Percentiles rank a stretch among this genome's conserved stretches.
Evolutionary conservation across 2,797 vertebrate species (phyloP).

Genomic region (Echiichthys vipera): DNA sequence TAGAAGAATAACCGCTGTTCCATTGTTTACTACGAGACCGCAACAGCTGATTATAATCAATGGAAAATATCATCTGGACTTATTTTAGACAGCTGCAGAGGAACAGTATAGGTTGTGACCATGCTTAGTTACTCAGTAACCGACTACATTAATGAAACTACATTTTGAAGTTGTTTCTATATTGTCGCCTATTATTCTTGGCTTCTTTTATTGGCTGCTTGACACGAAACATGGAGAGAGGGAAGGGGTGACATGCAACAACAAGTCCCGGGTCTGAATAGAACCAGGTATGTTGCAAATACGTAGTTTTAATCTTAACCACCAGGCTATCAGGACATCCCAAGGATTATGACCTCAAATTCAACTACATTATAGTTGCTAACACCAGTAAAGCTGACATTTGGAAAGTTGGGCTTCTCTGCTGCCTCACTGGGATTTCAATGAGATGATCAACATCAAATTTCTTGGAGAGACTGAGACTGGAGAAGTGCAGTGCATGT

Average conservation of each 20-base stretch:
- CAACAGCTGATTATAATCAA: constrained; percentile 38
- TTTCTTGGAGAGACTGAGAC: too few species aligned
- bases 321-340: too few species aligned
- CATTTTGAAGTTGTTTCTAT: not conserved
- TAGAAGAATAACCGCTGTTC: not conserved
- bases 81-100: constrained; percentile 15
- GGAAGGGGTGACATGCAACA: not conserved
- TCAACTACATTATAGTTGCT: too few species aligned
- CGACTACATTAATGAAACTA: not conserved
- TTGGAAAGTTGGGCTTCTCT: too few species aligned
- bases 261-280: not conserved
- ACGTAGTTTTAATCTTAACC: too few species aligned
- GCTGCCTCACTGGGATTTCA: too few species aligned
- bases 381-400: too few species aligned
- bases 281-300: not conserved
- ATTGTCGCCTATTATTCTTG: not conserved
- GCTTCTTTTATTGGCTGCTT: not conserved
- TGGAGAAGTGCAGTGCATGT: too few species aligned
- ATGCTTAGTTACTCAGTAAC: not conserved
- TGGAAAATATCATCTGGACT: constrained; percentile 32
- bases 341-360: too few species aligned
- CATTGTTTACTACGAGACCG: constrained; percentile 3
- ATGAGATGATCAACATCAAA: too few species aligned
- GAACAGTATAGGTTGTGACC: not conserved
- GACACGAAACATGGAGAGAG: not conserved